A percentile compares a stretch with the other conserved stretches of the same genome.
These are phyloP conservation scores for Melanotaenia nigrans DNA, from an alignment of 2,797 vertebrate genomes.

Conservation along the genomic window DNA sequence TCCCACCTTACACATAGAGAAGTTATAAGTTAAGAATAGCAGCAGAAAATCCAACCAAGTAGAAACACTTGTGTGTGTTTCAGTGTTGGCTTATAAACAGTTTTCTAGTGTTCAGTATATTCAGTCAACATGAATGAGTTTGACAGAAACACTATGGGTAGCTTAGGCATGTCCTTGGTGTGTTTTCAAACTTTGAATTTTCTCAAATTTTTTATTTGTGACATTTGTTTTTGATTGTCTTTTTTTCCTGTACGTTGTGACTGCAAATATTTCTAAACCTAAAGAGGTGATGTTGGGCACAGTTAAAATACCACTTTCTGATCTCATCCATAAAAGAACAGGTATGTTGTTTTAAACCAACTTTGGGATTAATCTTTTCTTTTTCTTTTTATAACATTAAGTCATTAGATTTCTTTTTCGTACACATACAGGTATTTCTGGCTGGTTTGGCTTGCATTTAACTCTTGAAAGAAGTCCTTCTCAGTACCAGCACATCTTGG, in stretches of 20 bases:
- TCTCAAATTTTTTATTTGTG: neutral
- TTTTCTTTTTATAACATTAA: neutral
- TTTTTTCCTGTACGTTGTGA: slow-evolving; percentile 37
- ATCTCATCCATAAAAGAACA: slow-evolving; percentile 82
- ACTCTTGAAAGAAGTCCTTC: slow-evolving; percentile 67
- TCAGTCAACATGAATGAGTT: neutral
- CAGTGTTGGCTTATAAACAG: neutral
- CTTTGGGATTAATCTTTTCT: neutral
- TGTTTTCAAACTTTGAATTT: neutral
- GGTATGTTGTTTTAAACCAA: slow-evolving; percentile 61
- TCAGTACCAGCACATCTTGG: slow-evolving; percentile 73
- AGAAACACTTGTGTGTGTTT: neutral
- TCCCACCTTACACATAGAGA: too few species aligned
- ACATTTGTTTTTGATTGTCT: neutral
- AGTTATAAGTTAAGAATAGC: too few species aligned
- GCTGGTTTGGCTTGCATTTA: slow-evolving; percentile 89
- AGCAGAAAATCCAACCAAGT: neutral
- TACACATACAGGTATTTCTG: slow-evolving; percentile 86
- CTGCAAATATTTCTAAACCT: slow-evolving; percentile 29
- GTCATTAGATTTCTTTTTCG: slow-evolving; percentile 3
- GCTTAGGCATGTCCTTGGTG: neutral
- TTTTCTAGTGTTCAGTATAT: neutral
- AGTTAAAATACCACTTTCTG: slow-evolving; percentile 76
- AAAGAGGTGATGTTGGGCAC: slow-evolving; percentile 78
- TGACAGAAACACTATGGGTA: neutral